Base-by-base conservation (phyloP, 2,888 invertebrate species). In the Leuctra nigra region DNA sequence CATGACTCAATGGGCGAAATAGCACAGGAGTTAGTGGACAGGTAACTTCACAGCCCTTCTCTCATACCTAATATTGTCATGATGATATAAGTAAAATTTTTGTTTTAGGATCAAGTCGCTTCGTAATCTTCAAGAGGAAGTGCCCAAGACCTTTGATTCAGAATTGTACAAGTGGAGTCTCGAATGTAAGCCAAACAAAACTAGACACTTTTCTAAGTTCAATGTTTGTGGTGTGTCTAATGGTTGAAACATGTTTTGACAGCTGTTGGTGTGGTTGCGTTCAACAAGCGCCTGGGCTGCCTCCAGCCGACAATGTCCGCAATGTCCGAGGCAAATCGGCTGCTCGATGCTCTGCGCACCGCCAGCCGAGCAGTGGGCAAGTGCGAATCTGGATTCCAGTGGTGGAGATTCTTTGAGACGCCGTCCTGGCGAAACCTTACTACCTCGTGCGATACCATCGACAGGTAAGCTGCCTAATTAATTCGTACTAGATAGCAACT, bases 131-230 rank as follows among this genome's bases (percentile, higher is more conserved):
- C 83, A 83, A 65, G 81, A 82, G 55, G 83, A 85, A 69, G 75
- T 86, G 41, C 70, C 77, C 0, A 71, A 72, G 36, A 75, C 79
- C 64, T 76, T 84, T 61, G 72, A 75, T 47, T 75, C 75, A 56
- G 81, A 83, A 64, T 67, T 84, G 23, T 77, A 79, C 64, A 83
- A 83, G 66, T 87, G 86, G 86, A 76, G 80, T 48, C 73, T 85
- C 62, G 85, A 86, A 71, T 82, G 83, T 70, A 75, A 80, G 64
- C 52, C 7, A 7, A 11, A 7, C 29, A 29, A 29, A 29, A 29
- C n/a, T n/a, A n/a, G n/a, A n/a, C n/a, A n/a, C n/a, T n/a, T n/a
- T n/a, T n/a, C n/a, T n/a, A n/a, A n/a, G n/a, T n/a, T n/a, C n/a
- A n/a, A n/a, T n/a, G n/a, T n/a, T n/a, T n/a, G n/a, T n/a, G n/a